Evolutionary conservation across 2,113 vertebrate species (phyloP).

Genomic region (Corynorhinus townsendii): DNA sequence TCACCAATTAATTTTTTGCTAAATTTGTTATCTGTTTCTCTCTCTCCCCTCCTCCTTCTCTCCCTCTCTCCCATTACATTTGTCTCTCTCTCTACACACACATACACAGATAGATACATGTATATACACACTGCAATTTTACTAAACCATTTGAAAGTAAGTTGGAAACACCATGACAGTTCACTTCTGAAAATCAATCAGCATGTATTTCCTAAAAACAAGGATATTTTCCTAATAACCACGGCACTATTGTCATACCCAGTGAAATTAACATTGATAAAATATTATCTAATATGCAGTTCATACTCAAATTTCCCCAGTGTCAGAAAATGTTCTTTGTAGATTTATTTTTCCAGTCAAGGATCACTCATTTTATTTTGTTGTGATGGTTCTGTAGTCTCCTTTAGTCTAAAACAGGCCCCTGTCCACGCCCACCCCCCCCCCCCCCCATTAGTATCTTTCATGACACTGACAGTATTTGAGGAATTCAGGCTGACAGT

Average conservation of each 20-base stretch:
- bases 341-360: neutral
- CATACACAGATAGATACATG: accelerated
- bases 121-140: neutral
- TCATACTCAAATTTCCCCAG: neutral
- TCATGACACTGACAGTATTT: neutral
- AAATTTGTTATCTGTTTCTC: neutral
- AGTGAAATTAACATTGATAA: neutral
- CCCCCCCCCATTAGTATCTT: neutral
- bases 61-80: neutral
- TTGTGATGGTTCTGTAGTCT: neutral
- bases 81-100: neutral
- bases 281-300: neutral
- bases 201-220: neutral
- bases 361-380: neutral
- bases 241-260: neutral
- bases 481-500: neutral
- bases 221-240: neutral
- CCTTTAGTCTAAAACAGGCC: neutral
- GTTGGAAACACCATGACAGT: neutral
- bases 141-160: neutral
- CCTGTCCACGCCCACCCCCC: neutral
- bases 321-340: neutral
- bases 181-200: neutral
- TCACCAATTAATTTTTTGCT: neutral
- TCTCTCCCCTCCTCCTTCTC: neutral